Percentiles rank a stretch among this genome's conserved stretches.
Conservation (phyloP, 1,140 invertebrate genomes). For the Scaptomyza pallida region DNA sequence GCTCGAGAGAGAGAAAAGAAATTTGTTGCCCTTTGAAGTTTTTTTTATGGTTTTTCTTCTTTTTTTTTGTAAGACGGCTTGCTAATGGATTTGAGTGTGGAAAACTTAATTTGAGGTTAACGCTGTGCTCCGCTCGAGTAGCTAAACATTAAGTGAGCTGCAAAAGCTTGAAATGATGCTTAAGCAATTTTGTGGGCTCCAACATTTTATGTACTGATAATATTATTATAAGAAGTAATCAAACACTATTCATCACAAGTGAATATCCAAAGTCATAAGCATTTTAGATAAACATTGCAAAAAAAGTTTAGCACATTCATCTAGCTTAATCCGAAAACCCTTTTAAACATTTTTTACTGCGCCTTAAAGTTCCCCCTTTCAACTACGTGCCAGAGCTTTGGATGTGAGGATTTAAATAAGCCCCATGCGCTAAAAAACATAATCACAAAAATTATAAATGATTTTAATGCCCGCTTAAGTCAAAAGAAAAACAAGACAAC, state of each 20-base stretch:
- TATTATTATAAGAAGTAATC: background rate
- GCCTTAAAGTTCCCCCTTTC: slow-evolving; percentile 1
- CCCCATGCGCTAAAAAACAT: slow-evolving; percentile 2
- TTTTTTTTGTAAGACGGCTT: slow-evolving; percentile 1
- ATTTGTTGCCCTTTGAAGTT: slow-evolving; percentile 54
- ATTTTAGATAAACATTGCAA: no score
- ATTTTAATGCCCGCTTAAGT: slow-evolving; percentile 15
- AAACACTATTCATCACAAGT: background rate
- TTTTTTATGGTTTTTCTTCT: slow-evolving; percentile 11
- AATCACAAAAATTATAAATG: slow-evolving; percentile 36
- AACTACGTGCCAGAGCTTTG: slow-evolving; percentile 25
- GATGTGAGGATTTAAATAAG: slow-evolving; percentile 30
- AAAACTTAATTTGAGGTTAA: slow-evolving; percentile 44
- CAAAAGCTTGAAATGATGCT: background rate
- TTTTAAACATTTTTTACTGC: background rate
- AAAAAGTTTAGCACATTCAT: background rate
- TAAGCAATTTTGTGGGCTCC: slow-evolving; percentile 2
- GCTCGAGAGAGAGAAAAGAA: slow-evolving; percentile 3
- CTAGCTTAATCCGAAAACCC: background rate
- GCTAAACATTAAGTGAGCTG: slow-evolving; percentile 29
- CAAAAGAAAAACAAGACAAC: slow-evolving; percentile 33
- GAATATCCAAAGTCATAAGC: no score
- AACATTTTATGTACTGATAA: slow-evolving; percentile 1
- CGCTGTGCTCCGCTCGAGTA: slow-evolving; percentile 16
- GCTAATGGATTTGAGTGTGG: slow-evolving; percentile 57